Base-by-base conservation (phyloP, 2,113 vertebrate genomes). In the Athene noctua region DNA sequence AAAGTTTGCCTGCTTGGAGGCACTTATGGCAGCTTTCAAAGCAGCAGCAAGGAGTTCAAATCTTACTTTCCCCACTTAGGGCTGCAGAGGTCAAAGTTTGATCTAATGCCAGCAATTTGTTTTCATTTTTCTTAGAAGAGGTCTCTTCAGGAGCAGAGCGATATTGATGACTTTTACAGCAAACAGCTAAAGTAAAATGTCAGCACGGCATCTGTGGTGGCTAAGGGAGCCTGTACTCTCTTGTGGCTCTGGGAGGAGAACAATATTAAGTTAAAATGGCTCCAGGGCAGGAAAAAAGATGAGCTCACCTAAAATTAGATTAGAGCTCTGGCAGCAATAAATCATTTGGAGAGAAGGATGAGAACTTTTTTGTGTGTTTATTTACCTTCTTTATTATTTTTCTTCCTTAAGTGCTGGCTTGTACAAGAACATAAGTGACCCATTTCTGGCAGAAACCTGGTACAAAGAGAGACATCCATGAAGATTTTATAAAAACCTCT, bases 251-350 rank as follows among this genome's bases (percentile, higher is more conserved):
- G 88, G 67, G 80, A 89, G 68, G 68, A 95, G 82, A 94, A 61
- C 71, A 85, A 61, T 97, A 97, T 96, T 95, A 92, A 97, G 96
- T 97, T 95, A 94, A 97, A 93, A 90, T 79, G 92, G 78, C 93
- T 97, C 72, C 82, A 96, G 92, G 94, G 90, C 85, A 95, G 63
- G 73, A 30, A 86, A 94, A 94, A 81, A 77, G 95, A 95, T 97
- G 96, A 97, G 94, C 88, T 97, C 88, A 96, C 87, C 67, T 95
- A 93, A 96, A 97, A 97, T 98, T 94, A 93, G 86, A 92, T 97
- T 95, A 96, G 93, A 54, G 67, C n/a, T 96, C 85, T 96, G 83
- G 52, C 83, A 95, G 75, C 49, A 63, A 92, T 93, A 95, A 95
- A 95, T 97, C 90, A 86, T 92, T 94, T 97, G 70, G 62, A 72